Percentiles rank a stretch among this genome's conserved stretches.
These are phyloP conservation scores for Idris sp. DNA, from an alignment of 1,140 invertebrate species.

Conservation along the genomic window DNA sequence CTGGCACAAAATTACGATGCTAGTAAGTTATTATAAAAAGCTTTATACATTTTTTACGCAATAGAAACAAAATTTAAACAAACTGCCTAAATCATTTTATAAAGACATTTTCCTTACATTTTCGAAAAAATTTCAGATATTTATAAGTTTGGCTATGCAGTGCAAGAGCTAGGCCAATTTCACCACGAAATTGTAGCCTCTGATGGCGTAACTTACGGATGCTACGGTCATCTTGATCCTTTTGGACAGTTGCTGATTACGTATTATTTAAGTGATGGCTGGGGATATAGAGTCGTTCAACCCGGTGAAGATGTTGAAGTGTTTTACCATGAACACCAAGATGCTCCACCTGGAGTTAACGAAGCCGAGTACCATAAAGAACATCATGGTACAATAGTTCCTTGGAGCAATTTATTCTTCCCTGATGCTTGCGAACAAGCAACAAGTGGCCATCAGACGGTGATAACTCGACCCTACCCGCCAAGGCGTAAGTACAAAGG, in stretches of 20 bases:
- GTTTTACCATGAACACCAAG: slow-evolving; percentile 77
- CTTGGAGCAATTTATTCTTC: slow-evolving; percentile 82
- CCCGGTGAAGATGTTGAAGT: slow-evolving; percentile 84
- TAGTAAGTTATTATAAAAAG: slow-evolving; percentile 39
- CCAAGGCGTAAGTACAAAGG: slow-evolving; percentile 44
- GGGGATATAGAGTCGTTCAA: slow-evolving; percentile 85
- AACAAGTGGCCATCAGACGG: slow-evolving; percentile 24
- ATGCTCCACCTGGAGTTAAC: slow-evolving; percentile 38
- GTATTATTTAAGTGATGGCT: slow-evolving; percentile 87
- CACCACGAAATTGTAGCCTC: slow-evolving; percentile 86
- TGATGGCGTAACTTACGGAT: slow-evolving; percentile 87
- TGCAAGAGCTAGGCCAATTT: slow-evolving; percentile 85
- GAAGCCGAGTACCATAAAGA: slow-evolving; percentile 72
- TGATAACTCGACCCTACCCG: slow-evolving; percentile 41
- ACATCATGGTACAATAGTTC: slow-evolving; percentile 79
- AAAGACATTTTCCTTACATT: not conserved
- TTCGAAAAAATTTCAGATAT: slow-evolving; percentile 23
- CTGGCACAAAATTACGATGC: slow-evolving; percentile 50
- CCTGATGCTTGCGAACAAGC: slow-evolving; percentile 80
- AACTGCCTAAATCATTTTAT: no score
- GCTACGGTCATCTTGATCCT: slow-evolving; percentile 87
- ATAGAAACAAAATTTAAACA: no score
- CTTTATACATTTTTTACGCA: no score
- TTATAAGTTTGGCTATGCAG: slow-evolving; percentile 74
- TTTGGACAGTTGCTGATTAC: slow-evolving; percentile 82